Conservation (phyloP, 2,888 invertebrate species). For the Plemyria rubiginata region DNA sequence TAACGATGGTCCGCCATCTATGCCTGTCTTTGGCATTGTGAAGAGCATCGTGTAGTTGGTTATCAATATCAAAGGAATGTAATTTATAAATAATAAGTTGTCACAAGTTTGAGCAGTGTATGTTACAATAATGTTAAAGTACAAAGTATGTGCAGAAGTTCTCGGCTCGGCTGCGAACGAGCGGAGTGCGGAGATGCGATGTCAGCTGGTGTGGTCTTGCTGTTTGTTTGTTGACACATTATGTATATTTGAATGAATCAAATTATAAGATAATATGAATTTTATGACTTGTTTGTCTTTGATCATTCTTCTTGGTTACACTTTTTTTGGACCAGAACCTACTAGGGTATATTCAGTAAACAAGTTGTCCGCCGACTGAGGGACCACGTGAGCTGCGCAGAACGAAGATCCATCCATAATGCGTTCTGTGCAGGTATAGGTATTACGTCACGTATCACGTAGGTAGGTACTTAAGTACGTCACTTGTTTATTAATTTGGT, state of each 20-base stretch:
- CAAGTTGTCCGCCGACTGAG: no score
- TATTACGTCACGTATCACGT: no score
- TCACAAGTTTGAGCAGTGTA: constrained; percentile 50
- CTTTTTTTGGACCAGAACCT: neutral
- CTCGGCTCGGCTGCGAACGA: constrained; percentile 66
- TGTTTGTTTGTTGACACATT: constrained; percentile 84
- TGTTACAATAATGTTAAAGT: constrained; percentile 57
- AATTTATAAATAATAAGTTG: constrained; percentile 10
- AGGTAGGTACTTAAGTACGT: no score
- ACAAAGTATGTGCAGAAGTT: constrained; percentile 84
- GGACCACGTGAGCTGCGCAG: no score
- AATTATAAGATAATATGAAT: constrained; percentile 84
- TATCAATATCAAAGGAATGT: constrained; percentile 22
- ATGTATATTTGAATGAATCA: constrained; percentile 85
- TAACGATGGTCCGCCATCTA: no score
- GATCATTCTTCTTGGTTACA: neutral
- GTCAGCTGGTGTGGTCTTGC: constrained; percentile 70
- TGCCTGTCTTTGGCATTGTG: no score
- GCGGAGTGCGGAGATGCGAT: constrained; percentile 46
- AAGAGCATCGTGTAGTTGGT: no score
- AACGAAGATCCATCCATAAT: no score
- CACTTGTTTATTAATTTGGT: no score
- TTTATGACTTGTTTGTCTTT: constrained; percentile 62
- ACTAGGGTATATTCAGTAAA: no score
- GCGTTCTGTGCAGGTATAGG: no score